Evolutionary conservation across 2,797 vertebrate genomes (phyloP).

Genomic region (Anniella stebbinsi): DNA sequence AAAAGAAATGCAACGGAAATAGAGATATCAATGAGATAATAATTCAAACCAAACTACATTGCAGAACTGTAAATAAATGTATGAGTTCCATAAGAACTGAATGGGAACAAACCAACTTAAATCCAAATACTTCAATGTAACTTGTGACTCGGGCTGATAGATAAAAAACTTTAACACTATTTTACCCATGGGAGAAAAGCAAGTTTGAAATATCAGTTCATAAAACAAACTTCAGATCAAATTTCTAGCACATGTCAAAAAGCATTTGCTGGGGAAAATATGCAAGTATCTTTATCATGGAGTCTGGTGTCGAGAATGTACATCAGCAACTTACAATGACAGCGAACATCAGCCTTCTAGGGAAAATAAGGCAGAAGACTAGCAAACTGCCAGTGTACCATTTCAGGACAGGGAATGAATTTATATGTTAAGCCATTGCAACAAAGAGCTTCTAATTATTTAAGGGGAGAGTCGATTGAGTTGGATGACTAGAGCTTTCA

Average conservation of each 20-base stretch:
- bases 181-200: slow-evolving; percentile 9
- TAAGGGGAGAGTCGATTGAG: not conserved
- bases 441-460: slow-evolving; percentile 6
- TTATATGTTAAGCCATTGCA: not conserved
- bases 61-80: not conserved
- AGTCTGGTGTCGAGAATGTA: not conserved
- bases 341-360: not conserved
- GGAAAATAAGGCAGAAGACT: not conserved
- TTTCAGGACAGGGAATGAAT: not conserved
- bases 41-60: not conserved
- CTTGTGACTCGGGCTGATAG: not conserved
- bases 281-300: not conserved
- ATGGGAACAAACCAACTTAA: not conserved
- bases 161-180: not conserved
- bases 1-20: not conserved
- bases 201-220: slow-evolving; percentile 17
- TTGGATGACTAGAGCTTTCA: slow-evolving; percentile 7
- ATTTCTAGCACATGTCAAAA: slow-evolving; percentile 11
- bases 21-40: not conserved
- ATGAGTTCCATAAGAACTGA: not conserved
- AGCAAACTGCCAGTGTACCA: not conserved
- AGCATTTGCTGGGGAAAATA: not conserved
- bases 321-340: not conserved
- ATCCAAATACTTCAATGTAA: not conserved
- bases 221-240: slow-evolving; percentile 24